A percentile compares a stretch with the other conserved stretches of the same genome.
These are phyloP conservation scores for Sesamia nonagrioides DNA, from an alignment of 1,140 invertebrate species.

Conservation along the genomic window DNA sequence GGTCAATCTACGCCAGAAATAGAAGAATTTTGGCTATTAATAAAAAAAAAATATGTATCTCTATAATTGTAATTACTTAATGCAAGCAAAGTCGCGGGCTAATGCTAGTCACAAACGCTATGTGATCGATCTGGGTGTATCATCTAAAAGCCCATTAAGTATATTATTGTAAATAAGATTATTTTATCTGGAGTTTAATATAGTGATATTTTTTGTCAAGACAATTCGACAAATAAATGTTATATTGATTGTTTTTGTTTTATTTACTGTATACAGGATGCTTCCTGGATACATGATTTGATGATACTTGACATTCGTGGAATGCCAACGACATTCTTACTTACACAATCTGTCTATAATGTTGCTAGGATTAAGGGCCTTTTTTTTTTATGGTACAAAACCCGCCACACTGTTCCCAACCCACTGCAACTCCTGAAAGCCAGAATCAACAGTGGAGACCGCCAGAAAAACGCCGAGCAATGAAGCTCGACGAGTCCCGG, in stretches of 20 bases:
- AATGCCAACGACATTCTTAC: no score
- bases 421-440: no score
- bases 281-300: no score
- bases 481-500: no score
- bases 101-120: constrained; percentile 39
- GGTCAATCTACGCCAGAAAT: background rate
- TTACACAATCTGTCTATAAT: no score
- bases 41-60: constrained; percentile 23
- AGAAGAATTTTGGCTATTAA: constrained; percentile 19
- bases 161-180: constrained; percentile 47
- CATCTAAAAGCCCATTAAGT: constrained; percentile 25
- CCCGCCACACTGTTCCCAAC: no score
- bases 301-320: no score
- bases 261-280: no score
- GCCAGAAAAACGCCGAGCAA: no score
- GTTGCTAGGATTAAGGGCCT: no score
- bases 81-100: constrained; percentile 22
- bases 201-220: constrained; percentile 48
- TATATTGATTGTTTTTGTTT: constrained; percentile 46
- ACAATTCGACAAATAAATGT: constrained; percentile 50
- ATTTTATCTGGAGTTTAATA: constrained; percentile 42
- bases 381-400: no score
- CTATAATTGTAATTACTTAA: constrained; percentile 4
- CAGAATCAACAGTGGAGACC: no score
- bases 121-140: constrained; percentile 32